Conservation (phyloP, 1,140 invertebrate species). For the Triops cancriformis region DNA sequence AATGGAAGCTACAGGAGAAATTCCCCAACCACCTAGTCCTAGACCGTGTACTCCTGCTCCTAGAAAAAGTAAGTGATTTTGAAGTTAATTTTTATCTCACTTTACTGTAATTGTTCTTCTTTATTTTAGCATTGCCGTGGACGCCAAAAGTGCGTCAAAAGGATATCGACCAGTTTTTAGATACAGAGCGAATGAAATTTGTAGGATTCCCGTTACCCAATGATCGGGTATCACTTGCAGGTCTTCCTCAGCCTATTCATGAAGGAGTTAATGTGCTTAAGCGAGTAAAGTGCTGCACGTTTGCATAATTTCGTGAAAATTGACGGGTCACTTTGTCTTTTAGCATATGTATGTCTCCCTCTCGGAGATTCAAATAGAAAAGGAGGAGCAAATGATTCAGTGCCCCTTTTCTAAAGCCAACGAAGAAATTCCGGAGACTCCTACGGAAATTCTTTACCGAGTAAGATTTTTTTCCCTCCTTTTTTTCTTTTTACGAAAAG, state of each 20-base stretch:
- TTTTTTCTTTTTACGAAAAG: background rate
- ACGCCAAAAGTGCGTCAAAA: constrained; percentile 90
- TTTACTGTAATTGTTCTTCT: constrained; percentile 17
- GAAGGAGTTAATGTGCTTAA: constrained; percentile 86
- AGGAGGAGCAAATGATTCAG: constrained; percentile 63
- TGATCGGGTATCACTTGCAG: constrained; percentile 77
- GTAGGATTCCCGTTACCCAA: constrained; percentile 82
- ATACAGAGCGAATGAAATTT: constrained; percentile 86
- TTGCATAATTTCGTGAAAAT: constrained; percentile 23
- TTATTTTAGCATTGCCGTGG: constrained; percentile 64
- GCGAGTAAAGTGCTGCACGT: constrained; percentile 42
- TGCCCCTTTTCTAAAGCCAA: constrained; percentile 51
- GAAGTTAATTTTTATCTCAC: background rate
- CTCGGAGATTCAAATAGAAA: constrained; percentile 70
- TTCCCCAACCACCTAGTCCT: constrained; percentile 44
- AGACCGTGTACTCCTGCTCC: constrained; percentile 44
- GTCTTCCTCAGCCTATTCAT: constrained; percentile 87
- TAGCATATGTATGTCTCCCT: constrained; percentile 75
- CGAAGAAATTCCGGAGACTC: constrained; percentile 60
- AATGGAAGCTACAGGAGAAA: constrained; percentile 38
- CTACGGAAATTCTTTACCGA: constrained; percentile 80
- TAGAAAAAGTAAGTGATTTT: constrained; percentile 27
- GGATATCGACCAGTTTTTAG: constrained; percentile 84
- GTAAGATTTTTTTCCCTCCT: constrained; percentile 17
- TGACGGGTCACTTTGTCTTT: background rate